phyloP scores from a whole-genome alignment of 2,797 vertebrate species.

The Pseudochirops corinnae region DNA sequence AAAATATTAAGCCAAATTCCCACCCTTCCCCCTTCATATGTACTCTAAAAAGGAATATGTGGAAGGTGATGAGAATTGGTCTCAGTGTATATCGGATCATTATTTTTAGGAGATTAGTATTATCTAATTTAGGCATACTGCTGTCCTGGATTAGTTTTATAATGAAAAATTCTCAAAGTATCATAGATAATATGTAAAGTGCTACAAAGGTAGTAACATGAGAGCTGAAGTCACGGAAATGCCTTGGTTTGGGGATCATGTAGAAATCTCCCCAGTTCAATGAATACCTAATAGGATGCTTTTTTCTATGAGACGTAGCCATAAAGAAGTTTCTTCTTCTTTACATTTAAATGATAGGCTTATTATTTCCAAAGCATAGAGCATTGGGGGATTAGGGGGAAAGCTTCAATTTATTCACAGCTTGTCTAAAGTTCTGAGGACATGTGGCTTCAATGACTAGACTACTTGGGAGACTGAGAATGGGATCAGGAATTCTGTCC shows the following conservation, averaged over 20 bases:
- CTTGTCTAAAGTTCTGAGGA: not conserved
- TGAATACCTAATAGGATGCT: constrained; percentile 48
- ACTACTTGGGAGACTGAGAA: not conserved
- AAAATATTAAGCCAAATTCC: constrained; percentile 43
- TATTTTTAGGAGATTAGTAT: constrained; percentile 14
- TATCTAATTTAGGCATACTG: constrained; percentile 52
- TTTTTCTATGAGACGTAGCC: constrained; percentile 30
- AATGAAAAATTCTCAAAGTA: constrained; percentile 62
- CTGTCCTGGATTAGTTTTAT: constrained; percentile 55
- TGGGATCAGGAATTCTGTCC: not conserved
- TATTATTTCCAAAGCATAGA: constrained; percentile 29
- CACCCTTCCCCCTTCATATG: not conserved
- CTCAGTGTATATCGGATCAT: not conserved
- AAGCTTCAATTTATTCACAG: constrained; percentile 1
- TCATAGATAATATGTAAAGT: constrained; percentile 32
- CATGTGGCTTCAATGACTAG: not conserved
- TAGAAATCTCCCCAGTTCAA: constrained; percentile 41
- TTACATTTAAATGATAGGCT: constrained; percentile 53
- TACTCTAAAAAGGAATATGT: not conserved
- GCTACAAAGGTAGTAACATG: constrained; percentile 33
- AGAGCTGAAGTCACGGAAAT: constrained; percentile 47
- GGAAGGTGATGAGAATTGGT: constrained; percentile 1
- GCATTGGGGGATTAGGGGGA: not conserved
- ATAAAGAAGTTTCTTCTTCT: constrained; percentile 36
- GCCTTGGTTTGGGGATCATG: constrained; percentile 45